Evolutionary conservation across 1,140 invertebrate genomes (phyloP).

Genomic region (Drosophila rhopaloa): DNA sequence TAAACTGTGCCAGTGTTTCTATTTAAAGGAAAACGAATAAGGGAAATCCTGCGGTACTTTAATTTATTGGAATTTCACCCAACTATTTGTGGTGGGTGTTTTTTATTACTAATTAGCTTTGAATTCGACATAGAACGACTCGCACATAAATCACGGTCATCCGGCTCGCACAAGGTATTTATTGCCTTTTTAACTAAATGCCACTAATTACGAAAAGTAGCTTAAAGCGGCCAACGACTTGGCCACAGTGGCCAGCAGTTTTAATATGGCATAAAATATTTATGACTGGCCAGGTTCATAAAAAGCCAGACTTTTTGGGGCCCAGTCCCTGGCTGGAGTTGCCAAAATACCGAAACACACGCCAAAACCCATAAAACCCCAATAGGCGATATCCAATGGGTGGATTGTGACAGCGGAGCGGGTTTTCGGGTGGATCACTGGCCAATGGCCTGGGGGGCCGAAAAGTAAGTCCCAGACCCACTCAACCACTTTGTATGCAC

Average conservation of each 20-base stretch:
- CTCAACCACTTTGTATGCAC: conserved; percentile 55
- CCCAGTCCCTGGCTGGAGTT: conserved; percentile 3
- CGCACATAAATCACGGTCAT: conserved; percentile 58
- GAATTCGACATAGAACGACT: conserved; percentile 42
- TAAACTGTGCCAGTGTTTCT: conserved; percentile 20
- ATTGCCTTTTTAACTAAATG: conserved; percentile 76
- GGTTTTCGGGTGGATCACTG: background rate
- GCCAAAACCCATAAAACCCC: conserved; percentile 47
- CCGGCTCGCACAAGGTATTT: conserved; percentile 55
- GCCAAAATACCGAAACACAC: conserved; percentile 44
- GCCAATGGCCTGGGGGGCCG: conserved; percentile 1
- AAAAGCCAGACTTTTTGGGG: conserved; percentile 44
- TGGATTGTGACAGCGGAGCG: conserved; percentile 13
- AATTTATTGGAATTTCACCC: conserved; percentile 16
- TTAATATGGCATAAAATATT: conserved; percentile 79
- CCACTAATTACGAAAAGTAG: conserved; percentile 74
- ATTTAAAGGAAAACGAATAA: conserved; percentile 8
- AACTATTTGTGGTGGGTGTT: conserved; percentile 22
- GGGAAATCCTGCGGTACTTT: conserved; percentile 8
- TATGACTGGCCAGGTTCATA: conserved; percentile 66
- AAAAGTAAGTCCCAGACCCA: background rate
- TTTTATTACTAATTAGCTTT: conserved; percentile 72
- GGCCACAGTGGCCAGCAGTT: conserved; percentile 43
- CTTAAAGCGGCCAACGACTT: conserved; percentile 40
- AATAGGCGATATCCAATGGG: conserved; percentile 47